Conservation (phyloP, 2,888 invertebrate genomes). For the Globia sparganii region DNA sequence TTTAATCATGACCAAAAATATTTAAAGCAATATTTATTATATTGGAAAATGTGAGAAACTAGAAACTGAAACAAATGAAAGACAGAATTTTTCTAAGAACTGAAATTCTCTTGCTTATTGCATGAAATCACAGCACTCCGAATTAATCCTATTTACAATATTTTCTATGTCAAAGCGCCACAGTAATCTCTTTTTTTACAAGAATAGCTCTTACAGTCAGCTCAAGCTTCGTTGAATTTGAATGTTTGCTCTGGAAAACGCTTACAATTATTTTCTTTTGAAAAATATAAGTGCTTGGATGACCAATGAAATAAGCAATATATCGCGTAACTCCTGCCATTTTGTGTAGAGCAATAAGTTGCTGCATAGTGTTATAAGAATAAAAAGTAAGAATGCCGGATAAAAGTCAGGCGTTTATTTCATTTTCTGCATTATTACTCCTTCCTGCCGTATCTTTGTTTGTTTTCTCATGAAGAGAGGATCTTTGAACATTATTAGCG, state of each 20-base stretch:
- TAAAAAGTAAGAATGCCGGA: slow-evolving; percentile 22
- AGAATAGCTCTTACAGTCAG: background rate
- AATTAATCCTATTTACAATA: background rate
- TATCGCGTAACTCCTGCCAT: slow-evolving; percentile 33
- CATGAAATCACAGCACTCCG: too few species aligned
- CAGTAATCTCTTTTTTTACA: background rate
- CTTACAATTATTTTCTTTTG: background rate
- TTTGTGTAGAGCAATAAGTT: slow-evolving; percentile 40
- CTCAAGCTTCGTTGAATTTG: background rate
- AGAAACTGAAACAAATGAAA: background rate
- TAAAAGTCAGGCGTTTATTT: slow-evolving; percentile 42
- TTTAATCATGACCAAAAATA: background rate
- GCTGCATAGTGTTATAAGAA: slow-evolving; percentile 19
- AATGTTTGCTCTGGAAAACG: background rate
- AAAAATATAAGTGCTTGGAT: background rate
- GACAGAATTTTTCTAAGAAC: background rate
- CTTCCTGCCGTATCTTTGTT: slow-evolving; percentile 32
- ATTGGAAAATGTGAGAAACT: background rate
- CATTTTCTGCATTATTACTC: slow-evolving; percentile 38
- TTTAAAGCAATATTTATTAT: background rate
- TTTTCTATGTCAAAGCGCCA: background rate
- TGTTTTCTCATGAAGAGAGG: slow-evolving; percentile 25
- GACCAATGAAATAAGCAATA: slow-evolving; percentile 16
- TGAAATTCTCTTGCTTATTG: background rate
- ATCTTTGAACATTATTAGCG: slow-evolving; percentile 36